Base-by-base conservation (phyloP, 2,888 invertebrate species). In the Petrophora chlorosata region DNA sequence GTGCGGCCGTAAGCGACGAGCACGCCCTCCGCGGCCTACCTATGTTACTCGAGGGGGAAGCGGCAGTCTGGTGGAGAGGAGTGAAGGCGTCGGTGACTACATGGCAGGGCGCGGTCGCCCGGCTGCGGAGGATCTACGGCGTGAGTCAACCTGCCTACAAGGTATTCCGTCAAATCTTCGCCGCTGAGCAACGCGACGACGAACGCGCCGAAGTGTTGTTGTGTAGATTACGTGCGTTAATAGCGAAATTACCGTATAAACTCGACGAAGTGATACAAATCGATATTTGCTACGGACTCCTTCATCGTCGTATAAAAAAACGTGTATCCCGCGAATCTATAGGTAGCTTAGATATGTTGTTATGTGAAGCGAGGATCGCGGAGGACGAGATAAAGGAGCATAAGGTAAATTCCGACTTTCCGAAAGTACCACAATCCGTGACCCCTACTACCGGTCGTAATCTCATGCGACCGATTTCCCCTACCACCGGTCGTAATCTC, bases 171-270 rank as follows among this genome's bases (percentile, higher is more conserved):
- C n/a, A n/a, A n/a, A n/a, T n/a, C n/a, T n/a, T n/a, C n/a, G n/a
- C n/a, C n/a, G n/a, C n/a, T n/a, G n/a, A n/a, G n/a, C n/a, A n/a
- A n/a, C n/a, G n/a, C n/a, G n/a, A n/a, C n/a, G n/a, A n/a, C n/a
- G 36, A 36, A 15, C 25, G 36, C 5, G 23, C 25, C 3, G 36
- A 36, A 8, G 25, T 36, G 5, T 36, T 25, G 14, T 14, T 36
- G 5, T 14, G 23, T 15, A 23, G 15, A 36, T 3, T 36, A 15
- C 23, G 36, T 1, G 14, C 36, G 2, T 4, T 36, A 3, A 26
- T 36, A 9, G n/a, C 14, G 1, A 36, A 36, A 36, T 25, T 36
- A 5, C 36, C 36, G 15, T 36, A 36, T 14, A 7, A 15, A 3
- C 14, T 36, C 2, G 15, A 25, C 3, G 15, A 15, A 9, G 15